Evolutionary conservation across 2,888 invertebrate genomes (phyloP), one percentile per base, ranked within the genome.

Genomic region (Melanchra persicariae): DNA sequence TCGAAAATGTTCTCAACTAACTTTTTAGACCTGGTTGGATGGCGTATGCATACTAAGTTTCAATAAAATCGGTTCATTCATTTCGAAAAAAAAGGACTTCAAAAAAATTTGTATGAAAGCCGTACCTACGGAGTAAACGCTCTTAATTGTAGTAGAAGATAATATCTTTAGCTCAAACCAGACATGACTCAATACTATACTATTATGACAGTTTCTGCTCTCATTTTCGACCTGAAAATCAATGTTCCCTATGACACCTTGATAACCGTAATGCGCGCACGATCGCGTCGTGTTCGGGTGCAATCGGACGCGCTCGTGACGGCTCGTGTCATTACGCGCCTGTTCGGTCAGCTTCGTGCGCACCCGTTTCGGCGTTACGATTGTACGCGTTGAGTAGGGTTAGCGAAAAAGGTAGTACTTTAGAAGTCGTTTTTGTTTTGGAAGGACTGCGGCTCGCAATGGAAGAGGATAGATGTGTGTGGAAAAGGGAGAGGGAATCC

Each of bases 231-330:
- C 49, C 45, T 63, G 62, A 70, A 73, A 79, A 75, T 76, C 69
- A 76, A 63, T 68, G 81, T 73, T 74, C 49, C 45, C 47, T 75
- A 69, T 77, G 85, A 77, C 85, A 82, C 67, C 30, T 77, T 77
- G 67, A 79, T 72, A 79, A 58, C 79, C 43, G 69, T 60, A 57
- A 49, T 77, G 75, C 52, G 80, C 77, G 77, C 88, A 87, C 85
- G 88, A 83, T 68, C 64, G 70, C 69, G 70, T 81, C 79, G 80
- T 85, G 88, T 86, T 87, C 87, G 85, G 82, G 76, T 70, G 70
- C 66, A 66, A 75, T 85, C 85, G 82, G 87, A 74, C 78, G 75
- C 71, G 70, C 75, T 87, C 89, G 87, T 89, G 89, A 87, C 88
- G 80, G 51, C 52, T 80, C 82, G 82, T 82, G 87, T 87, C 87